Conservation (phyloP, 2,113 vertebrate species). For the Equus przewalskii region DNA sequence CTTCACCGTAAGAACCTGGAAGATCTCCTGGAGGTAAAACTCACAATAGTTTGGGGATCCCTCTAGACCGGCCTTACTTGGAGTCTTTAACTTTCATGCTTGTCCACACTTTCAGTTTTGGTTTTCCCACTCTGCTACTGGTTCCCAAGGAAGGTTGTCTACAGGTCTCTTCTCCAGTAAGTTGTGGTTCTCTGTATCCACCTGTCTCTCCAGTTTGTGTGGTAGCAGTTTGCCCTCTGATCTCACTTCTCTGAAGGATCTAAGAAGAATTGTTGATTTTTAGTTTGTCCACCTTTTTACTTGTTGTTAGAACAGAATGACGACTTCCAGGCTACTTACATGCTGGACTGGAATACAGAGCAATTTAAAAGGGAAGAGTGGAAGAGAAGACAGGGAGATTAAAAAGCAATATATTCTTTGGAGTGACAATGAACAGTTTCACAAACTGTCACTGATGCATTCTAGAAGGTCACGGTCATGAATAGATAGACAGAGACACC, state of each 20-base stretch:
- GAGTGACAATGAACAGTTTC: background rate
- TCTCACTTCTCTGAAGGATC: background rate
- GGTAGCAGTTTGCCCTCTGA: background rate
- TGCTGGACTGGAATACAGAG: background rate
- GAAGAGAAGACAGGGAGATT: background rate
- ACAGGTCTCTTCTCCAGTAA: background rate
- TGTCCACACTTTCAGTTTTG: background rate
- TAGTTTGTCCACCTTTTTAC: background rate
- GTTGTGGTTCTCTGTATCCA: background rate
- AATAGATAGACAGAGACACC: background rate
- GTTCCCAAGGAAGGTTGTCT: background rate
- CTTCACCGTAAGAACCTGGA: background rate
- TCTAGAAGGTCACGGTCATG: background rate
- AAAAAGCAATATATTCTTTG: constrained; percentile 1
- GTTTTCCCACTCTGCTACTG: background rate
- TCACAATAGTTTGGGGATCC: background rate
- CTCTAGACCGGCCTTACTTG: background rate
- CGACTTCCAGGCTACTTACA: background rate
- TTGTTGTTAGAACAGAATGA: background rate
- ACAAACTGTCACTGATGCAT: background rate
- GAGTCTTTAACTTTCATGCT: background rate
- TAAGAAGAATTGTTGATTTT: background rate
- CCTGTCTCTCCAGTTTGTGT: background rate
- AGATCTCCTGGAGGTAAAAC: background rate
- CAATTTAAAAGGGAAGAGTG: background rate